These are phyloP conservation scores for Triplophysa yarkandensis DNA, from an alignment of 2,797 vertebrate species.

Conservation along the genomic window DNA sequence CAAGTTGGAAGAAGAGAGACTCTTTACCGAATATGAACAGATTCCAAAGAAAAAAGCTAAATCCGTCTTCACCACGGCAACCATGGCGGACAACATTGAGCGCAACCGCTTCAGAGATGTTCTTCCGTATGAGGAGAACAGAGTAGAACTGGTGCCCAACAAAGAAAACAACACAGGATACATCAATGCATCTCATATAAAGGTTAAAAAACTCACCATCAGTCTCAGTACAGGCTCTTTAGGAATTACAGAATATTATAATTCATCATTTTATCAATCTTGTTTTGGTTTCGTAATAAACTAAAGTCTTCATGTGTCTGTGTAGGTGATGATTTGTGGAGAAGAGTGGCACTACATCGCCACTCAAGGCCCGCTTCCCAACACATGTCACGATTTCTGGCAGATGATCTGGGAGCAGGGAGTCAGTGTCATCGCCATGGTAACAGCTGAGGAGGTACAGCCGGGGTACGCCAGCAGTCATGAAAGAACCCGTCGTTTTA, in stretches of 20 bases:
- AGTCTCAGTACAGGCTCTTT: too few species aligned
- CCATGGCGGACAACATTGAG: slow-evolving; percentile 86
- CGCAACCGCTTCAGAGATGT: slow-evolving; percentile 93
- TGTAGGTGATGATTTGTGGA: slow-evolving; percentile 87
- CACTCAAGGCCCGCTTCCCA: slow-evolving; percentile 92
- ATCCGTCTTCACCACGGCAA: slow-evolving; percentile 82
- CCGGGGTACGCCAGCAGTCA: not conserved
- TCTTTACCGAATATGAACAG: slow-evolving; percentile 94
- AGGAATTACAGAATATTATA: too few species aligned
- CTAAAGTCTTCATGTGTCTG: slow-evolving; percentile 29
- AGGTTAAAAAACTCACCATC: too few species aligned
- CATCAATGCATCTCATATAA: slow-evolving; percentile 95
- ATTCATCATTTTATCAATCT: too few species aligned
- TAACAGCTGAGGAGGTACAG: slow-evolving; percentile 94
- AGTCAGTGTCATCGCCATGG: slow-evolving; percentile 97
- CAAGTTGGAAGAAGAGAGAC: slow-evolving; percentile 90
- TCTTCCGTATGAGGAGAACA: slow-evolving; percentile 91
- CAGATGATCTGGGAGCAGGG: slow-evolving; percentile 99
- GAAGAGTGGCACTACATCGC: slow-evolving; percentile 97
- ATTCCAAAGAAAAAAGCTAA: slow-evolving; percentile 90
- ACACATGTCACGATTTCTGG: slow-evolving; percentile 97
- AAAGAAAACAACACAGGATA: slow-evolving; percentile 98
- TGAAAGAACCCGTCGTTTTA: not conserved
- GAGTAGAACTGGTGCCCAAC: slow-evolving; percentile 92
- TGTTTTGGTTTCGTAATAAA: too few species aligned